Conservation (phyloP, 2,888 invertebrate genomes). For the Orthosia cruda region DNA sequence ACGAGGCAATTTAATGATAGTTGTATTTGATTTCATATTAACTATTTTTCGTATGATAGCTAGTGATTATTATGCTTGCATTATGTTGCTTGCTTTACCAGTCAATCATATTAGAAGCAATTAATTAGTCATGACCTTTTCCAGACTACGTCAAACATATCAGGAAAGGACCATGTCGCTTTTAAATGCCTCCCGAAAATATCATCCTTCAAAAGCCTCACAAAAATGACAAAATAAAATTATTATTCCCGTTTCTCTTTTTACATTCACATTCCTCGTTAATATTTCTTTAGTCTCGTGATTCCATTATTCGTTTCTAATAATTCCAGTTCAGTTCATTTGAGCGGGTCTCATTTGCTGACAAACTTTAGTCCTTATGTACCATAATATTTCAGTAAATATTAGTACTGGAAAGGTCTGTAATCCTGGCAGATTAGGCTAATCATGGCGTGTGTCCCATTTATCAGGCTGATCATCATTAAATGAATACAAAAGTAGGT, state of each 20-base stretch:
- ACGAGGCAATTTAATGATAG: too few species aligned
- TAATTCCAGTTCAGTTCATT: slow-evolving; percentile 22
- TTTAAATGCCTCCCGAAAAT: background rate
- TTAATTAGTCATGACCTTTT: too few species aligned
- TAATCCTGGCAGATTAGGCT: slow-evolving; percentile 35
- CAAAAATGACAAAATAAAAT: slow-evolving; percentile 12
- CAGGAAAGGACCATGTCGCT: background rate
- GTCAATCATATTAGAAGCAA: too few species aligned
- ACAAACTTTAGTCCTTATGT: background rate
- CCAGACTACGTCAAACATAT: background rate
- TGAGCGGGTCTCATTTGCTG: slow-evolving; percentile 21
- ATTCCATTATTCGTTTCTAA: slow-evolving; percentile 23
- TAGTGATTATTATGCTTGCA: too few species aligned
- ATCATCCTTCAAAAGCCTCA: background rate
- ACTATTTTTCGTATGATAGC: too few species aligned
- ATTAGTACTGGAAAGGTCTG: slow-evolving; percentile 24
- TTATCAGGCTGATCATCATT: slow-evolving; percentile 47
- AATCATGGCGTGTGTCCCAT: slow-evolving; percentile 57
- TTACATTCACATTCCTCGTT: background rate
- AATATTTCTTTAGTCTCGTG: slow-evolving; percentile 20
- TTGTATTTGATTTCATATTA: too few species aligned
- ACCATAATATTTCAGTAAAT: slow-evolving; percentile 39
- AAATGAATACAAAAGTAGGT: slow-evolving; percentile 37
- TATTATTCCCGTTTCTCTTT: slow-evolving; percentile 17
- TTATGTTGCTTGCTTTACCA: too few species aligned